These are phyloP conservation scores for Oncorhynchus kisutch DNA, from an alignment of 2,113 vertebrate species.

Conservation along the genomic window DNA sequence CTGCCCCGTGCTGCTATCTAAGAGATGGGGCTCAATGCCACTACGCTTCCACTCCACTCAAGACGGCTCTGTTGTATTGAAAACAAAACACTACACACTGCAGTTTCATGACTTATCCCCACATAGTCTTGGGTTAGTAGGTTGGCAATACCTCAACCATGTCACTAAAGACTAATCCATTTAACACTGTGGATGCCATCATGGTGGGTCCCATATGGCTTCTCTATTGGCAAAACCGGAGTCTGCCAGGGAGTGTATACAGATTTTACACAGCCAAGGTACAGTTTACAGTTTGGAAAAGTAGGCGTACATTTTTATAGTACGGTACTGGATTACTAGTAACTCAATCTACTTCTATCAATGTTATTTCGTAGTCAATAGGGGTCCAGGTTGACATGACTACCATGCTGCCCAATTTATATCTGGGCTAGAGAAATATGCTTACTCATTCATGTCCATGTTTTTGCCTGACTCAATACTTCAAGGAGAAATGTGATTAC, in stretches of 20 bases:
- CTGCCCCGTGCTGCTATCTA: neutral
- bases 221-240: neutral
- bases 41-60: neutral
- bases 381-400: neutral
- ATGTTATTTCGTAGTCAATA: neutral
- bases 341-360: neutral
- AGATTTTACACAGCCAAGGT: neutral
- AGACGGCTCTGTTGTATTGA: neutral
- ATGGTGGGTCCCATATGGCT: neutral
- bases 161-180: no score
- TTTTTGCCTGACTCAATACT: conserved; percentile 14
- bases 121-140: no score
- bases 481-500: neutral
- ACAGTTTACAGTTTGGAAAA: neutral
- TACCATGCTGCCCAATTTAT: conserved; percentile 3
- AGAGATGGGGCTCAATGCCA: neutral
- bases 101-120: neutral
- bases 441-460: conserved; percentile 24
- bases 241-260: neutral
- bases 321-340: neutral
- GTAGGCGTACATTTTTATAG: no score
- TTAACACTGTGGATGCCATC: no score
- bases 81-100: neutral
- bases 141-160: no score
- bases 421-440: neutral